Base-by-base conservation (phyloP, 2,888 invertebrate genomes). In the Lathronympha strigana region DNA sequence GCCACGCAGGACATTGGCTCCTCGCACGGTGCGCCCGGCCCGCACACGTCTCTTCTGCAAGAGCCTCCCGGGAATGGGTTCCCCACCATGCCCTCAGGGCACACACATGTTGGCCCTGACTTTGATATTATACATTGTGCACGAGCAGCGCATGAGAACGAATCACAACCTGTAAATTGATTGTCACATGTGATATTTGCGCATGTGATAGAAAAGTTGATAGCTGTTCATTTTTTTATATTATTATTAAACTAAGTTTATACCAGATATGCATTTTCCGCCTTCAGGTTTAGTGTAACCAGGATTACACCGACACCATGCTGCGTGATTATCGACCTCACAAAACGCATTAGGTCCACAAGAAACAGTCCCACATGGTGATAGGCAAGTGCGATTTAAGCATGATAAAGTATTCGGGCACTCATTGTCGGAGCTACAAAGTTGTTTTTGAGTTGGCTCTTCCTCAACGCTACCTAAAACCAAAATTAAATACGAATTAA, bases 51-150 rank as follows among this genome's bases (percentile, higher is more conserved):
- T 58, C 96, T 95, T 61, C 93, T 93, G 79, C 98, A 98, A 61
- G 93, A 93, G 40, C 98, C 98, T 25, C 98, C 98, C 0, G 97
- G 96, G 92, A 98, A 98, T 6, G 98, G 97, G 88, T 98, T 98
- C 19, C 98, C 98, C 63, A 95, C 94, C 82, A 95, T 96, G 51
- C 97, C 97, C 81, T 97, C 96, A 1, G 95, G 94, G 78, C 98
- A 98, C 79, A 96, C 95, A 81, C 98, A 98, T 4, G 97, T 97
- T 15, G 97, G 97, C 13, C 97, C 98, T 19, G 93, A 93, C 71
- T 95, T 94, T 33, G 97, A 96, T 68, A 96, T 95, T 72, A 98
- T 96, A 78, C 97, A 98, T 67, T 96, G 95, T 9, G 97, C 97
- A 69, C 97, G 97, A 40, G 93, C 87, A 13, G 96, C 97, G 79